Evolutionary conservation across 2,113 vertebrate species (phyloP).

Genomic region (Microtus oregoni): DNA sequence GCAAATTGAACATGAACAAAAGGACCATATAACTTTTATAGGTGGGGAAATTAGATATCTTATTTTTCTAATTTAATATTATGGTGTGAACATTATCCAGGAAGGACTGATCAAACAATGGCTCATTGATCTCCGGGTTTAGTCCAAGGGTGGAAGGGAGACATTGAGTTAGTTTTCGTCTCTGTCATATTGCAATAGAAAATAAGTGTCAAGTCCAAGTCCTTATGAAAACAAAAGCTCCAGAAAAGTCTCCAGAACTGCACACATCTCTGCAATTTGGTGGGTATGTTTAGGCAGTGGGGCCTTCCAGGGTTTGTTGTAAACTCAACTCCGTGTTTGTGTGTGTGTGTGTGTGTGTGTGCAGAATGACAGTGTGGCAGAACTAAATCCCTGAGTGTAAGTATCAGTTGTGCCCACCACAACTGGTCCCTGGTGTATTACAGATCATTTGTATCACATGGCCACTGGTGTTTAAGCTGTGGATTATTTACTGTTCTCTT

Average conservation of each 20-base stretch:
- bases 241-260: neutral
- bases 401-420: neutral
- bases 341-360: neutral
- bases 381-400: fast-evolving
- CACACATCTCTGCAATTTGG: neutral
- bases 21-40: slow-evolving; percentile 56
- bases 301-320: neutral
- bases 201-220: neutral
- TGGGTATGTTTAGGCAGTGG: fast-evolving
- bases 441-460: neutral
- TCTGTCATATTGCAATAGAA: neutral
- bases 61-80: slow-evolving; percentile 68
- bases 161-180: slow-evolving; percentile 37
- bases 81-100: neutral
- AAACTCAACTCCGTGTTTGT: fast-evolving
- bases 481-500: neutral
- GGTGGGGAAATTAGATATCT: slow-evolving; percentile 47
- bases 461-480: neutral
- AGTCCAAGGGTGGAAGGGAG: neutral
- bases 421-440: neutral
- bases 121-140: slow-evolving; percentile 27
- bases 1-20: slow-evolving; percentile 62
- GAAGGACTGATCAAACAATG: slow-evolving; percentile 27
- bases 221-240: neutral
- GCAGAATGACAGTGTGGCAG: neutral